Evolutionary conservation across 2,797 vertebrate genomes (phyloP).

Genomic region (Rhinella marina): DNA sequence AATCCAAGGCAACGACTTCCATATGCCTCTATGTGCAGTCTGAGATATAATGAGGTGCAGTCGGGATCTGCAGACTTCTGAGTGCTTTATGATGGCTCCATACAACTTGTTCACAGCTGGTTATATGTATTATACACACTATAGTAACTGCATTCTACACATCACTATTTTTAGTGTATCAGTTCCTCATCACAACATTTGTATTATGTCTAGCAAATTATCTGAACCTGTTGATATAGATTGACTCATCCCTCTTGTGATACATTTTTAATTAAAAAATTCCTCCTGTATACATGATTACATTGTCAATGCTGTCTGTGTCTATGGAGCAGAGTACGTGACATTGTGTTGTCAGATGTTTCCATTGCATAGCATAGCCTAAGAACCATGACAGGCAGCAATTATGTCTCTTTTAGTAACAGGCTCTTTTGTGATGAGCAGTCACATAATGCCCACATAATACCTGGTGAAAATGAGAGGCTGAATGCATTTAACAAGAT

Average conservation of each 20-base stretch:
- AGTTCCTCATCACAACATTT: not conserved
- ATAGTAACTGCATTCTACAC: not conserved
- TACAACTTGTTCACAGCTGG: not conserved
- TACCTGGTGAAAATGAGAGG: constrained; percentile 35
- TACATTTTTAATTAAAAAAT: constrained; percentile 11
- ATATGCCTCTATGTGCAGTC: too few relatives aligned
- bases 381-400: constrained; percentile 16
- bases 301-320: not conserved
- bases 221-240: not conserved
- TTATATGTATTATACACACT: not conserved
- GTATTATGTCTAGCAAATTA: not conserved
- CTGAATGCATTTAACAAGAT: constrained; percentile 27
- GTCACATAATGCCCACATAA: constrained; percentile 22
- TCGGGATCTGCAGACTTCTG: too few relatives aligned
- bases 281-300: not conserved
- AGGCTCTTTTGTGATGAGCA: constrained; percentile 6
- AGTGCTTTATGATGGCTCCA: too few relatives aligned
- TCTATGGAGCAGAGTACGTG: not conserved
- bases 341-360: constrained; percentile 34
- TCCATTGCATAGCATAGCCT: constrained; percentile 17
- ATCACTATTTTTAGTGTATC: not conserved
- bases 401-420: constrained; percentile 32
- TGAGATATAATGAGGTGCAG: too few relatives aligned
- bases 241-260: not conserved
- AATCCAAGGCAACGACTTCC: too few relatives aligned